Evolutionary conservation across 2,797 vertebrate species (phyloP), one percentile per base, ranked within the genome.

Genomic region (Enteromius anoplus): DNA sequence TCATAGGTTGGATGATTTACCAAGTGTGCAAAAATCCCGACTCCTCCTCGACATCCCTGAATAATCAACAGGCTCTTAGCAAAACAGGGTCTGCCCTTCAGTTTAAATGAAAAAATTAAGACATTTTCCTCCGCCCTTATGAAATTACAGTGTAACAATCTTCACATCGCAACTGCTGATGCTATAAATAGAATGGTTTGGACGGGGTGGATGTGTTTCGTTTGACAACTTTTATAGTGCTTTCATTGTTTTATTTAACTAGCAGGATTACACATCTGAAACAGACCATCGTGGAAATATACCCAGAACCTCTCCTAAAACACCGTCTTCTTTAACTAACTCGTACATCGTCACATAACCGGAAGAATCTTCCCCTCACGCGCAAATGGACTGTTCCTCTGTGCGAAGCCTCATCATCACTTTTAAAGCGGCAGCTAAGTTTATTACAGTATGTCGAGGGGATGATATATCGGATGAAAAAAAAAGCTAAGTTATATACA

Each of bases 141-240:
- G 92, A 90, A 89, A 91, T 82, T 80, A 87, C 85, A 60, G 83
- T 88, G 88, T 72, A 92, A 91, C 92, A 92, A 89, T 94, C 93
- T 95, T 93, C 92, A 93, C 93, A 92, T 94, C 92, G 93, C 93
- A 93, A 93, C 93, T 93, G 93, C 92, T 91, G 92, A 93, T 90
- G 88, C 94, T 95, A 94, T 91, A 91, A 94, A 95, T 94, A 95
- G 94, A 93, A 85, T 79, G 75, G 87, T 80, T 87, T 90, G 80
- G 75, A 19, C 89, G 88, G 92, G 92, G 90, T 66, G 89, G 9
- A 4, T 65, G 11, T 4, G 37, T 47, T 45, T 7, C 81, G 58
- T 8, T 11, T 1, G 4, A 0, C 2, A 0, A 32, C 8, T 2
- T 32, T 2, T 37, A 19, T 0, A 12, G 0, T 2, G 0, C 0